phyloP scores from a whole-genome alignment of 1,140 invertebrate species.

The Apocrypta bakeri region DNA sequence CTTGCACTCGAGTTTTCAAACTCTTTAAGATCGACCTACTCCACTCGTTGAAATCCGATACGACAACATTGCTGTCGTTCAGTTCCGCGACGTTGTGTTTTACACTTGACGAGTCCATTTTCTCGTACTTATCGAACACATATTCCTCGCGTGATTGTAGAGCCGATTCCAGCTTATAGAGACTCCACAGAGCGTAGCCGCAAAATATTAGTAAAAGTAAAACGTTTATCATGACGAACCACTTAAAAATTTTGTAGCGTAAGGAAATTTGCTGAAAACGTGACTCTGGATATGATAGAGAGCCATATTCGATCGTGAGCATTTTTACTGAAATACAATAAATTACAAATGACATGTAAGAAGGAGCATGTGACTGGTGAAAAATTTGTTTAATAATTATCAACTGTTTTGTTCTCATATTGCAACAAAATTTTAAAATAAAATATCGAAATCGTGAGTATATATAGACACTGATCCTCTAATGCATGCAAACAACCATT shows the following conservation, averaged over 20 bases:
- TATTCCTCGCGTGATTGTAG: not conserved
- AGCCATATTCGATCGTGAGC: conserved; percentile 9
- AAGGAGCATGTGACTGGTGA: no score
- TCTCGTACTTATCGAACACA: not conserved
- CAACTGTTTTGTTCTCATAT: no score
- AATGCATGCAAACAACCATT: not conserved
- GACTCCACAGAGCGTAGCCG: conserved; percentile 24
- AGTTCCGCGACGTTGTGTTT: not conserved
- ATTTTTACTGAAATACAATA: conserved; percentile 25
- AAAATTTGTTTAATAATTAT: no score
- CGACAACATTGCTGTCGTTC: not conserved
- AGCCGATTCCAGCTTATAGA: conserved; percentile 22
- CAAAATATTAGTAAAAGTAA: conserved; percentile 30
- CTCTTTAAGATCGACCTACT: not conserved
- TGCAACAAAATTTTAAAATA: no score
- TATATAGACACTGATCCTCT: not conserved
- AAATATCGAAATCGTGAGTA: not conserved
- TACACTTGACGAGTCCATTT: not conserved
- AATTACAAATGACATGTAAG: not conserved
- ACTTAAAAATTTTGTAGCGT: conserved; percentile 29
- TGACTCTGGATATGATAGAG: not conserved
- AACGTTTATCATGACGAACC: conserved; percentile 37
- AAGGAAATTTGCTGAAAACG: not conserved
- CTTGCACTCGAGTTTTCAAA: conserved; percentile 6
- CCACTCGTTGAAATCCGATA: conserved; percentile 30